Evolutionary conservation across 2,797 vertebrate genomes (phyloP).

Genomic region (Aulostomus chinensis): DNA sequence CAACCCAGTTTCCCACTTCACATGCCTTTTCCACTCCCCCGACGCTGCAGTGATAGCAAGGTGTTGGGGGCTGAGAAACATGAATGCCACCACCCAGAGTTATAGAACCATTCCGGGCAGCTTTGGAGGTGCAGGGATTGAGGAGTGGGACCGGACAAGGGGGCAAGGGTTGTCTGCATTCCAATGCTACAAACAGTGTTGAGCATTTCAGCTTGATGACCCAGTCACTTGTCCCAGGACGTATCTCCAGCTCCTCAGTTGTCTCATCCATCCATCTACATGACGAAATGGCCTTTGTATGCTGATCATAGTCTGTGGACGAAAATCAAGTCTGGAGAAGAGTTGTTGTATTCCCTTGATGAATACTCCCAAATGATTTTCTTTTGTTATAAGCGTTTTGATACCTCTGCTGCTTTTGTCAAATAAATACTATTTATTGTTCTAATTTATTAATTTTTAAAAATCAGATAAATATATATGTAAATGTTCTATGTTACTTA

Average conservation of each 20-base stretch:
- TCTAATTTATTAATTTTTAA: conserved; percentile 93
- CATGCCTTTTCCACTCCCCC: conserved; percentile 78
- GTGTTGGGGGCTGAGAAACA: conserved; percentile 86
- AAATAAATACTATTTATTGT: conserved; percentile 90
- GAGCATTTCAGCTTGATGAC: conserved; percentile 55
- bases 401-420: conserved; percentile 84
- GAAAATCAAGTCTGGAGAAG: conserved; percentile 58
- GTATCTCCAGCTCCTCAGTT: conserved; percentile 34
- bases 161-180: conserved; percentile 79
- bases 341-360: conserved; percentile 14
- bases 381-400: conserved; percentile 58
- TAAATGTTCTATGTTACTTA: conserved; percentile 69
- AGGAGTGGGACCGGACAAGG: conserved; percentile 25
- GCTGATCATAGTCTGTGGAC: conserved; percentile 48
- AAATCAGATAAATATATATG: conserved; percentile 61
- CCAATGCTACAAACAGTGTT: conserved; percentile 73
- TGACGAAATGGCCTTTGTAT: conserved; percentile 64
- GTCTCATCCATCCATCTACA: conserved; percentile 60
- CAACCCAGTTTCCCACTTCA: conserved; percentile 71
- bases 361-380: conserved; percentile 37
- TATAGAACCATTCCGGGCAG: conserved; percentile 54
- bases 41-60: conserved; percentile 82
- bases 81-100: conserved; percentile 72
- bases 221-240: conserved; percentile 24
- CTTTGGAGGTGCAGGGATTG: conserved; percentile 33